These are phyloP conservation scores for Tor tambroides DNA, from an alignment of 2,113 vertebrate species.

Conservation along the genomic window DNA sequence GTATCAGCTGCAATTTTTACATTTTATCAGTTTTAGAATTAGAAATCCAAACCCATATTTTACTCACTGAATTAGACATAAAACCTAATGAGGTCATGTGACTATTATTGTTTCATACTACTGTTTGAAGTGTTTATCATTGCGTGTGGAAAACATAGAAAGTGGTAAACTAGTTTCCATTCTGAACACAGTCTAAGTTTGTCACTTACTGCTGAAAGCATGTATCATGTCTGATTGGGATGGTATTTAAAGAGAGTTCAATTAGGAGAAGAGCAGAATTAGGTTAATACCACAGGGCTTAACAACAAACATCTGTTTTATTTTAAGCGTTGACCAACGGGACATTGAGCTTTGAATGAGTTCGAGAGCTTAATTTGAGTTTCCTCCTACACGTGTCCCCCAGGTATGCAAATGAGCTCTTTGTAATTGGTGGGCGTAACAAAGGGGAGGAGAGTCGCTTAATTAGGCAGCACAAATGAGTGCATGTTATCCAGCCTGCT, in stretches of 20 bases:
- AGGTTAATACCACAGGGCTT: constrained; percentile 10
- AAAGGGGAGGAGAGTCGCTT: constrained; percentile 62
- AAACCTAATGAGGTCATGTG: background rate
- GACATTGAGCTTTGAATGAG: constrained; percentile 40
- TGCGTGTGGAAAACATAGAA: too few species aligned
- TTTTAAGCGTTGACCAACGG: constrained; percentile 29
- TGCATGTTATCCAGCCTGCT: constrained; percentile 65
- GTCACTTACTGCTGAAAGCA: background rate
- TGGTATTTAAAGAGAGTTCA: background rate
- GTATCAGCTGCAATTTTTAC: too few species aligned
- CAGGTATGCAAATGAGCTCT: constrained; percentile 57
- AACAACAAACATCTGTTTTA: constrained; percentile 37
- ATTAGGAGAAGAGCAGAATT: constrained; percentile 31
- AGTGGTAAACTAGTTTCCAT: background rate
- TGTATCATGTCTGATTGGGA: background rate
- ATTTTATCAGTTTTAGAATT: too few species aligned
- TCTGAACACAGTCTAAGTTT: background rate
- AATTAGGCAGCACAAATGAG: constrained; percentile 73
- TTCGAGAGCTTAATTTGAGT: constrained; percentile 36
- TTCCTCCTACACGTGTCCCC: constrained; percentile 14
- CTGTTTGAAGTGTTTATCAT: background rate
- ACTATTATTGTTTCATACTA: background rate
- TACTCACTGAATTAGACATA: background rate
- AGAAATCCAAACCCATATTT: background rate
- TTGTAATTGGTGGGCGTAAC: constrained; percentile 66